Percentiles rank a stretch among this genome's conserved stretches.
Evolutionary conservation across 1,140 invertebrate genomes (phyloP).

Genomic region (Drosophila jambulina): DNA sequence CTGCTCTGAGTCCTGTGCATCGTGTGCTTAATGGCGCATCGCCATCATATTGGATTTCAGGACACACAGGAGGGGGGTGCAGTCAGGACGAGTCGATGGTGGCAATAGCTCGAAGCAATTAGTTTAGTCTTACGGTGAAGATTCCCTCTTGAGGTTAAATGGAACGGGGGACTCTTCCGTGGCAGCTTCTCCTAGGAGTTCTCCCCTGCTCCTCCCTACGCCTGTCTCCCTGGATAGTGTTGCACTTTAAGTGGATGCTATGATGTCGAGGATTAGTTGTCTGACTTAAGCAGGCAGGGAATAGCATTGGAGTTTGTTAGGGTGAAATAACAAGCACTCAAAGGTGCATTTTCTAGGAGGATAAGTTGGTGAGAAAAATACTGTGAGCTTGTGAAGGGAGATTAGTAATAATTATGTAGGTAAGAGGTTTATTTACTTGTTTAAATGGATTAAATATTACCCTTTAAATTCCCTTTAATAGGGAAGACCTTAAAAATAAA

Average conservation of each 20-base stretch:
- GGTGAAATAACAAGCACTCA: slow-evolving; percentile 11
- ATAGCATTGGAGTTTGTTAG: slow-evolving; percentile 18
- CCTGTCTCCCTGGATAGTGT: slow-evolving; percentile 4
- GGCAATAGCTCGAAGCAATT: slow-evolving; percentile 68
- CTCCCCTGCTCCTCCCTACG: background rate
- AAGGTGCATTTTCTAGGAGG: slow-evolving; percentile 1
- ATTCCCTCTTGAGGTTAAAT: slow-evolving; percentile 46
- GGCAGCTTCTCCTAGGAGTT: background rate
- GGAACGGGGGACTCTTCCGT: slow-evolving; percentile 19
- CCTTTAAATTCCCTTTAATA: background rate
- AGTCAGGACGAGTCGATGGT: slow-evolving; percentile 35
- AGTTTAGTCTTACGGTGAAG: slow-evolving; percentile 59
- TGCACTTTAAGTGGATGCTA: slow-evolving; percentile 45
- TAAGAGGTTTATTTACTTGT: background rate
- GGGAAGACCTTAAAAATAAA: background rate
- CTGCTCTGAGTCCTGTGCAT: slow-evolving; percentile 19
- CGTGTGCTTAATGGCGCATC: slow-evolving; percentile 63
- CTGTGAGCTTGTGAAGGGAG: background rate
- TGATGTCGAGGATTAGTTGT: slow-evolving; percentile 57
- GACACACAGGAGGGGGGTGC: slow-evolving; percentile 2
- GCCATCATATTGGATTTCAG: slow-evolving; percentile 55
- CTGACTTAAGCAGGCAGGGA: slow-evolving; percentile 24
- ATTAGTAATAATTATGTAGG: background rate
- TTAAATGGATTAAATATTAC: background rate
- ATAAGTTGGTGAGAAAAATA: background rate